These are phyloP conservation scores for Corythaixoides concolor DNA, from an alignment of 2,113 vertebrate species.

Conservation along the genomic window DNA sequence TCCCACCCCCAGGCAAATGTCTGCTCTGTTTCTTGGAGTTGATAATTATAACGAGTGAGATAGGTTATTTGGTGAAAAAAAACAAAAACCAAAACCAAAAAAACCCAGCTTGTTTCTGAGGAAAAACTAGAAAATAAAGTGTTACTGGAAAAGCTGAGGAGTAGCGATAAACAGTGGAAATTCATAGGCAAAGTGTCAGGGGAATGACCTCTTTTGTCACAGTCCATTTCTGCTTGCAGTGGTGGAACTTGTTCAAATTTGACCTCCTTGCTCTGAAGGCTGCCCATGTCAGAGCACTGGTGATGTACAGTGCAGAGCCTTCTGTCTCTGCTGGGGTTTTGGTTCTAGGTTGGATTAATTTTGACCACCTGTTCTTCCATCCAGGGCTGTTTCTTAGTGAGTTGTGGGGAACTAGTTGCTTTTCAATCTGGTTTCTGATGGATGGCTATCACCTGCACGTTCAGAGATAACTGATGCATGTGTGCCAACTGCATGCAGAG, in stretches of 20 bases:
- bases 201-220: neutral
- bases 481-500: neutral
- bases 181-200: neutral
- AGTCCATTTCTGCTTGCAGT: neutral
- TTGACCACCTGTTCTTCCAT: neutral
- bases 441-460: conserved; percentile 7
- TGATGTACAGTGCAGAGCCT: neutral
- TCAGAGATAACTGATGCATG: neutral
- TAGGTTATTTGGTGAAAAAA: neutral
- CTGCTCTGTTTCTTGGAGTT: neutral
- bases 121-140: neutral
- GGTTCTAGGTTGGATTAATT: neutral
- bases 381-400: neutral
- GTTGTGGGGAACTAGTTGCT: conserved; percentile 23
- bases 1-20: neutral
- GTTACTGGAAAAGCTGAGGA: neutral
- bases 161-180: neutral
- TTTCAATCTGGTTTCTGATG: conserved; percentile 39
- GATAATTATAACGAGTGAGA: neutral
- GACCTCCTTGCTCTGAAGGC: neutral
- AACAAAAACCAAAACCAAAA: too few species aligned
- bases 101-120: neutral
- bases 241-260: neutral
- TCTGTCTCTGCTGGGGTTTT: neutral
- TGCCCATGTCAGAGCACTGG: neutral